Evolutionary conservation across 2,797 vertebrate species (phyloP).

Genomic region (Clamator glandarius): DNA sequence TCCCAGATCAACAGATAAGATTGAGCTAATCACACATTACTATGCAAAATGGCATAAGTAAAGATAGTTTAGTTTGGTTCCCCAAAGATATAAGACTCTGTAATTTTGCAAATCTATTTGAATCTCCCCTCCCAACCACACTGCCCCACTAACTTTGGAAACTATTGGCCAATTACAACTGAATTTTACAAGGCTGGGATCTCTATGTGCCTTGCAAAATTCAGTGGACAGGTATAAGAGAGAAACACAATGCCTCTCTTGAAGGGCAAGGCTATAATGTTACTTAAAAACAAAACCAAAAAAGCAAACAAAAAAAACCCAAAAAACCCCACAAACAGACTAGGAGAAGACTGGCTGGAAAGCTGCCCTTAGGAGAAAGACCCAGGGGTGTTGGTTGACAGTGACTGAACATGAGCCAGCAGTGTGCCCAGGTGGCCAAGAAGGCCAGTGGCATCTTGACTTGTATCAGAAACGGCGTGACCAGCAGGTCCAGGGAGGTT

Average conservation of each 20-base stretch:
- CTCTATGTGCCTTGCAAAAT: background rate
- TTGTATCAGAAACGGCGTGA: no score
- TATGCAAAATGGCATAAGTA: background rate
- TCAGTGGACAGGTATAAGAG: background rate
- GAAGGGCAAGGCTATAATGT: no score
- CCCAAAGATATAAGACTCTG: background rate
- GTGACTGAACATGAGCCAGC: no score
- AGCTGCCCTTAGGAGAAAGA: no score
- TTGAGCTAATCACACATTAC: background rate
- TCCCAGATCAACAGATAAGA: background rate
- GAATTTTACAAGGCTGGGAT: background rate
- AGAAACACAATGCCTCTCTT: background rate
- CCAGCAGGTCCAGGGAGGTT: no score
- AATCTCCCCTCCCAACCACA: background rate
- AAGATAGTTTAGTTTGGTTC: background rate
- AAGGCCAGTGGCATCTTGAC: no score
- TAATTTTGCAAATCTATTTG: background rate
- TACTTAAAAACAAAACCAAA: no score
- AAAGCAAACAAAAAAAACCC: no score
- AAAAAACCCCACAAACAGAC: no score
- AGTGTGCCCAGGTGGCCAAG: no score
- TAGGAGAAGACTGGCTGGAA: no score
- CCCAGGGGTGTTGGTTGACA: no score
- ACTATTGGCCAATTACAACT: background rate
- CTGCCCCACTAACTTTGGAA: background rate